phyloP scores from a whole-genome alignment of 2,113 vertebrate species.

The Petrocephalus microphthalmus region DNA sequence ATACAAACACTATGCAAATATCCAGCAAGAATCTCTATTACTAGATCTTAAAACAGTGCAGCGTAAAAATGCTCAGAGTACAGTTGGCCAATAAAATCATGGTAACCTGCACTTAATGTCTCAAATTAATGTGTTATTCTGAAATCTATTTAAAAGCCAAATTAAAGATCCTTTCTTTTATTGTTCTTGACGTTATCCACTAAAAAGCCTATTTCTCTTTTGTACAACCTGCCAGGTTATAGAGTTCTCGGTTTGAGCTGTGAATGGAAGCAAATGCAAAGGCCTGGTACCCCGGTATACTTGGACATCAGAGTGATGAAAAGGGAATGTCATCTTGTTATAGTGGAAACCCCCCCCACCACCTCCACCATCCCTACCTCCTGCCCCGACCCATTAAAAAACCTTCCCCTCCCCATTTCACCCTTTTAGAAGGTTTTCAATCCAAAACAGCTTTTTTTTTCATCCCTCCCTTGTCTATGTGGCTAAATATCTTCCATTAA shows the following conservation, averaged over 20 bases:
- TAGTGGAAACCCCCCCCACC: background rate
- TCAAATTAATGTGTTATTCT: slow-evolving; percentile 29
- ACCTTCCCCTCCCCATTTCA: background rate
- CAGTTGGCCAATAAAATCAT: slow-evolving; percentile 5
- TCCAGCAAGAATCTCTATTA: background rate
- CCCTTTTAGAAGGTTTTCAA: slow-evolving; percentile 2
- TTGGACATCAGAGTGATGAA: slow-evolving; percentile 43
- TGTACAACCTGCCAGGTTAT: slow-evolving; percentile 44
- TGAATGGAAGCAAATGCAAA: slow-evolving; percentile 37
- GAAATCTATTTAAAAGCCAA: slow-evolving; percentile 39
- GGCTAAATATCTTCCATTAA: slow-evolving; percentile 30
- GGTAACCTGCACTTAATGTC: slow-evolving; percentile 18
- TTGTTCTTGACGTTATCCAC: slow-evolving; percentile 41
- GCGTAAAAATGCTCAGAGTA: background rate
- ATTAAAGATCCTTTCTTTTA: slow-evolving; percentile 36
- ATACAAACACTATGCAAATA: background rate
- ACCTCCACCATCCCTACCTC: background rate
- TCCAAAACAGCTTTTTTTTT: slow-evolving; percentile 8
- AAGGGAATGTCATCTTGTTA: slow-evolving; percentile 45
- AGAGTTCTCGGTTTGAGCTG: slow-evolving; percentile 45
- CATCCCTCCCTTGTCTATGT: slow-evolving; percentile 4
- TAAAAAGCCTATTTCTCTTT: slow-evolving; percentile 10
- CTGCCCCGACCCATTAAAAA: slow-evolving; percentile 11
- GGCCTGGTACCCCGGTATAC: slow-evolving; percentile 38
- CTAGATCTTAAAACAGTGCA: background rate